Conservation (phyloP, 37 sponge, comb jelly and placozoan genomes). For the Bolinopsis microptera region DNA sequence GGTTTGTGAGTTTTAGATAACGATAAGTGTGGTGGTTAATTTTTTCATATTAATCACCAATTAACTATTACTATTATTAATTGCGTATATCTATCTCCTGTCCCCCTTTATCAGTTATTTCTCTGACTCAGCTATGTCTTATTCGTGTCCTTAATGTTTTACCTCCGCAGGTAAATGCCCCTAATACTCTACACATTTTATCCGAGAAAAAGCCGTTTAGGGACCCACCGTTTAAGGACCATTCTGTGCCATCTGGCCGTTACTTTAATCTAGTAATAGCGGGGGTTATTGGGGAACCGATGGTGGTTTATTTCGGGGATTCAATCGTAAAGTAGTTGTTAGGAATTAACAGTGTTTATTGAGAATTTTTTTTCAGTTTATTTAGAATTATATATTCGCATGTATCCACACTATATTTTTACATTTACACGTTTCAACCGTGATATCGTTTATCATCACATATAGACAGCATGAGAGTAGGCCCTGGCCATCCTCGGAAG, state of each 20-base stretch:
- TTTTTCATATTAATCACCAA: no score
- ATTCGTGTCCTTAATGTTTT: not conserved
- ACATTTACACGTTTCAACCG: no score
- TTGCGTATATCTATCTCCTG: not conserved
- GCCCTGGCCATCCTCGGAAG: no score
- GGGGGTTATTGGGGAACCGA: not conserved
- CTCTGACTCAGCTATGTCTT: not conserved
- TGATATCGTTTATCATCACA: no score
- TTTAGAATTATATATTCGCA: no score
- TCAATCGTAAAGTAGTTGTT: not conserved
- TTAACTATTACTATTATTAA: no score
- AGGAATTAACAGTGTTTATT: no score
- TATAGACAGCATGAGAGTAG: no score
- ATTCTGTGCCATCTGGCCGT: conserved; percentile 39
- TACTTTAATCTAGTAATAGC: conserved; percentile 55
- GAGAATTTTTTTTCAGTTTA: no score
- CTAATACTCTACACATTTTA: conserved; percentile 43
- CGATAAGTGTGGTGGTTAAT: no score
- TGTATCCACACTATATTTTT: no score
- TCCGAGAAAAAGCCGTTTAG: conserved; percentile 15
- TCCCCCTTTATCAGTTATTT: not conserved
- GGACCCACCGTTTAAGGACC: not conserved
- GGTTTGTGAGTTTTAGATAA: no score
- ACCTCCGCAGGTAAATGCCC: not conserved
- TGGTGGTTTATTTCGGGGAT: conserved; percentile 54